Base-by-base conservation (phyloP, 1,140 invertebrate genomes). In the Nylanderia fulva region DNA sequence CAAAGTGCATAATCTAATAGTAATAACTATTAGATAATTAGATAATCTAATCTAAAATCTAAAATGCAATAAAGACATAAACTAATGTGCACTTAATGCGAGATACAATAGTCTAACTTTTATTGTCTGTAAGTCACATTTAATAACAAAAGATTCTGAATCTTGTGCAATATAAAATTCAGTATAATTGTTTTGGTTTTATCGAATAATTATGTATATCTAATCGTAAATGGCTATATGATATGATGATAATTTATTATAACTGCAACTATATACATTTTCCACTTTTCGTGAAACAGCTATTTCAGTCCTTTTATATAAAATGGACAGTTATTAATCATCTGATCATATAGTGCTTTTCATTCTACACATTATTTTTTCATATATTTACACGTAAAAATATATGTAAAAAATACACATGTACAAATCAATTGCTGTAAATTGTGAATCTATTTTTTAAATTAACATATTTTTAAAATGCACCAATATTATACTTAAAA, bases 331-430 rank as follows among this genome's bases (percentile, higher is more conserved):
- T 36, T 39, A 42, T 24, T 29, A 60, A 60, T 60, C 13, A 7
- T 72, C 6, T 54, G 0, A 13, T 33, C 2, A 42, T 1, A 42
- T 42, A 42, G 39, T n/a, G n/a, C 18, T 1, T 9, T 66, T 68
- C 7, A 39, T 2, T 61, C n/a, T 61, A 45, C 1, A 24, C 18
- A 6, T 61, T 61, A 33, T 29, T 29, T 45, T n/a, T 15, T 4
- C 21, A 33, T 29, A 63, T 29, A 45, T 61, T 13, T 54, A 6
- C 29, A 48, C 15, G 27, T 54, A 33, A 74, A 61, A 61, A 27
- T 76, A 8, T 61, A 75, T 76, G 15, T 61, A 75, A 75, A 18
- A 27, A 75, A 75, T 75, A 60, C 33, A 27, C 15, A 56, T 36
- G 33, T 72, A 56, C 48, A 72, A 56, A 56, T 72, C 29, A 56